These are phyloP conservation scores for Onychostruthus taczanowskii DNA, from an alignment of 2,113 vertebrate species.

Conservation along the genomic window DNA sequence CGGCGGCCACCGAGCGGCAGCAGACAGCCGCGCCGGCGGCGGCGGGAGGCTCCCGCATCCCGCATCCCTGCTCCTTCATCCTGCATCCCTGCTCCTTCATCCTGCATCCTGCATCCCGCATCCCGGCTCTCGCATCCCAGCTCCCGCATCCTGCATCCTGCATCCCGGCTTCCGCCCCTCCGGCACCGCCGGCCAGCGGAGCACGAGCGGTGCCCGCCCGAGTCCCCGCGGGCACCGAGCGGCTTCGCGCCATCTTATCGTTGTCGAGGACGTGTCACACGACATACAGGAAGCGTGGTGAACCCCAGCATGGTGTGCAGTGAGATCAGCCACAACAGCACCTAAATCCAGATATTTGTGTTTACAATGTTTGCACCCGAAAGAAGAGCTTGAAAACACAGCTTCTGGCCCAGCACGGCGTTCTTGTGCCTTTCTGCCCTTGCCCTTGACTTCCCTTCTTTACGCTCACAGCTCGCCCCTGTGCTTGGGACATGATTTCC, in stretches of 20 bases:
- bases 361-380: background rate
- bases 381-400: background rate
- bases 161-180: background rate
- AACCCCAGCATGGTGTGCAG: background rate
- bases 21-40: background rate
- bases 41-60: background rate
- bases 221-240: background rate
- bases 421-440: background rate
- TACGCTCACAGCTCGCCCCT: background rate
- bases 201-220: accelerated
- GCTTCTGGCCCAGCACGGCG: accelerated
- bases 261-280: background rate
- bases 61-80: background rate
- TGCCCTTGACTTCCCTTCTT: background rate
- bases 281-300: background rate
- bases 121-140: too few relatives aligned
- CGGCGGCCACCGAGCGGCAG: background rate
- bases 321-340: background rate
- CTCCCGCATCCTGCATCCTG: accelerated
- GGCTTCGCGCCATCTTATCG: accelerated
- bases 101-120: background rate
- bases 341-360: background rate
- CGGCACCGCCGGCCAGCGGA: background rate
- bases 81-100: background rate
- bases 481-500: background rate